These are phyloP conservation scores for Acronicta aceris DNA, from an alignment of 2,888 invertebrate species.

Conservation along the genomic window DNA sequence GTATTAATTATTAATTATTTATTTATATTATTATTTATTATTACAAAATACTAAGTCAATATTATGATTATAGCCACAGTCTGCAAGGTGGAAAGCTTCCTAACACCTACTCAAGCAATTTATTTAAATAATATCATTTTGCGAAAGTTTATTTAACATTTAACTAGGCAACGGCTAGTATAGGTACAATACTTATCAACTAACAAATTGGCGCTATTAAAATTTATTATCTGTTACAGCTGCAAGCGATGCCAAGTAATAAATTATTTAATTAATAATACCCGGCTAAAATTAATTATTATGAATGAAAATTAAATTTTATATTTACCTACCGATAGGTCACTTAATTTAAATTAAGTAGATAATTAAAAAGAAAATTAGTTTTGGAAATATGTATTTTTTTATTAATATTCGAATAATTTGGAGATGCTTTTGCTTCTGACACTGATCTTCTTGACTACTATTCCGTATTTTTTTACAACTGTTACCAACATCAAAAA, in stretches of 20 bases:
- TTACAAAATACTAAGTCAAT: too few species aligned
- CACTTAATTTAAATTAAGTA: not conserved
- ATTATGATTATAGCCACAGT: too few species aligned
- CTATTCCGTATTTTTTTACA: too few species aligned
- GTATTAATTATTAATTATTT: too few species aligned
- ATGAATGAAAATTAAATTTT: constrained; percentile 1
- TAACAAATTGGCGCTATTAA: constrained; percentile 43
- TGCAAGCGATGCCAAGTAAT: not conserved
- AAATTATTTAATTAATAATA: not conserved
- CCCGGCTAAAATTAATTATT: constrained; percentile 1
- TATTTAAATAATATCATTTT: too few species aligned
- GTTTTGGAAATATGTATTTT: not conserved
- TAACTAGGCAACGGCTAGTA: not conserved
- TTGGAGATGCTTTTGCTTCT: too few species aligned
- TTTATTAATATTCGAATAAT: not conserved
- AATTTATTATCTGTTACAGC: constrained; percentile 15
- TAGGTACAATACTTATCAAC: constrained; percentile 23
- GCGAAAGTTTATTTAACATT: not conserved
- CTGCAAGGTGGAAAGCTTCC: too few species aligned
- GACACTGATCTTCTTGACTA: too few species aligned
- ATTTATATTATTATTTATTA: too few species aligned
- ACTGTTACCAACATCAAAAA: too few species aligned
- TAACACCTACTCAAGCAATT: too few species aligned
- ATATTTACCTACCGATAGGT: not conserved
- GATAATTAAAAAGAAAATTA: too few species aligned